Percentiles rank a stretch among this genome's conserved stretches.
phyloP scores from a whole-genome alignment of 2,113 vertebrate genomes.

The Ptychochromis oligacanthus region DNA sequence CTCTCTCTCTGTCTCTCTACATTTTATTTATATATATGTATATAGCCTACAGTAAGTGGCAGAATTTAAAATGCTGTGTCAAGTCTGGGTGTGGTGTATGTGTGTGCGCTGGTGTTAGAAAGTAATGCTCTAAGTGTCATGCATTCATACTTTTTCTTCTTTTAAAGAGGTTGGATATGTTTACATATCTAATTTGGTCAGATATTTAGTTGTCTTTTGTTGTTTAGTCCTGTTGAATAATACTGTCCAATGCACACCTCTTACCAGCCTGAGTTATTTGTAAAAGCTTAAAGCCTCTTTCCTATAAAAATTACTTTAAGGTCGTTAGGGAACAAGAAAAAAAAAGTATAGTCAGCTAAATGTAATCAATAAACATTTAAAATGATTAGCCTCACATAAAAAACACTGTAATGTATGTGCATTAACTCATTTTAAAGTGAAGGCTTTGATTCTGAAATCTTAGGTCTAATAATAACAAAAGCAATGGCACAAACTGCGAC shows the following conservation, averaged over 20 bases:
- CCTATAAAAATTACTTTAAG: background rate
- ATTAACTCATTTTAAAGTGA: background rate
- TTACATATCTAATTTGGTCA: background rate
- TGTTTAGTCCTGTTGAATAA: background rate
- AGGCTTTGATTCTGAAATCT: background rate
- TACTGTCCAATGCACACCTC: background rate
- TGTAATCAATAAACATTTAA: no score
- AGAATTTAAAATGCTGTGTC: background rate
- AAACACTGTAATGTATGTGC: background rate
- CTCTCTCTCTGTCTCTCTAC: background rate
- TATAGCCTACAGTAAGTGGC: background rate
- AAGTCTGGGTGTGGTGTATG: constrained; percentile 16
- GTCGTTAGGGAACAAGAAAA: background rate
- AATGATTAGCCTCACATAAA: background rate
- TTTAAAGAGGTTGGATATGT: background rate
- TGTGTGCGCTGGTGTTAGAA: background rate
- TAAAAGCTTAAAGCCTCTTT: background rate
- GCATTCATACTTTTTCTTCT: background rate
- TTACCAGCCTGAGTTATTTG: background rate
- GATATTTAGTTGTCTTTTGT: background rate
- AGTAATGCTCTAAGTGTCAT: background rate
- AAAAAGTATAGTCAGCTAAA: no score
- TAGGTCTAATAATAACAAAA: background rate
- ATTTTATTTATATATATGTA: background rate
- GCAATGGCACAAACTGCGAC: background rate